These are phyloP conservation scores for Sebastes taczanowskii DNA, from an alignment of 2,797 vertebrate species.

Conservation along the genomic window DNA sequence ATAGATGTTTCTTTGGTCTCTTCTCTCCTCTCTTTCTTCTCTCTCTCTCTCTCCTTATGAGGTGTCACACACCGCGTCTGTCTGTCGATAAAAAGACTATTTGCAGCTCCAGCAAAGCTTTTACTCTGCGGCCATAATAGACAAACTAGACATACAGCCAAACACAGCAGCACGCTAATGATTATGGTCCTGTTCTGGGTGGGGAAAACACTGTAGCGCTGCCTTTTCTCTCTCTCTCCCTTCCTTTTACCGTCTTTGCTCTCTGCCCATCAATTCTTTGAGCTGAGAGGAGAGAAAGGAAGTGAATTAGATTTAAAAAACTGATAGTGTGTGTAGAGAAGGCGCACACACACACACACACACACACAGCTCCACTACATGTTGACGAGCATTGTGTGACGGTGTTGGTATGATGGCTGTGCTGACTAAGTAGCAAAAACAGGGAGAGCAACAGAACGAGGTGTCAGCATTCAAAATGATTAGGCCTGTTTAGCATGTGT, in stretches of 20 bases:
- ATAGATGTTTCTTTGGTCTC: background rate
- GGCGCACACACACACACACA: background rate
- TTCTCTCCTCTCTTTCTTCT: background rate
- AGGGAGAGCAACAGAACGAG: constrained; percentile 24
- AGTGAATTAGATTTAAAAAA: constrained; percentile 38
- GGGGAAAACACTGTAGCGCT: background rate
- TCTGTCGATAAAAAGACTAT: constrained; percentile 50
- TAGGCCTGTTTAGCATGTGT: constrained; percentile 34
- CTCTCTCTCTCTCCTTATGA: background rate
- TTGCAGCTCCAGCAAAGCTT: constrained; percentile 61
- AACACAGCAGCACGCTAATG: constrained; percentile 62
- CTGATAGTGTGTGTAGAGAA: constrained; percentile 33
- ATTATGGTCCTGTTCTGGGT: constrained; percentile 39
- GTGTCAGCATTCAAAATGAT: constrained; percentile 54
- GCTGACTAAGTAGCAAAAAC: constrained; percentile 47
- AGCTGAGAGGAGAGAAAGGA: constrained; percentile 30
- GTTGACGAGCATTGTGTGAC: background rate
- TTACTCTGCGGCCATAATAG: constrained; percentile 49
- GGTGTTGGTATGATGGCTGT: constrained; percentile 5
- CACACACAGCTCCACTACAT: background rate
- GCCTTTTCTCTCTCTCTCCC: background rate
- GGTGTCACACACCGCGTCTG: constrained; percentile 31
- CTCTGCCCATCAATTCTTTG: background rate
- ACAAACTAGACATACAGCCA: constrained; percentile 56
- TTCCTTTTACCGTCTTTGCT: constrained; percentile 9